Evolutionary conservation across 2,113 vertebrate species (phyloP).

Genomic region (Fregetta grallaria): DNA sequence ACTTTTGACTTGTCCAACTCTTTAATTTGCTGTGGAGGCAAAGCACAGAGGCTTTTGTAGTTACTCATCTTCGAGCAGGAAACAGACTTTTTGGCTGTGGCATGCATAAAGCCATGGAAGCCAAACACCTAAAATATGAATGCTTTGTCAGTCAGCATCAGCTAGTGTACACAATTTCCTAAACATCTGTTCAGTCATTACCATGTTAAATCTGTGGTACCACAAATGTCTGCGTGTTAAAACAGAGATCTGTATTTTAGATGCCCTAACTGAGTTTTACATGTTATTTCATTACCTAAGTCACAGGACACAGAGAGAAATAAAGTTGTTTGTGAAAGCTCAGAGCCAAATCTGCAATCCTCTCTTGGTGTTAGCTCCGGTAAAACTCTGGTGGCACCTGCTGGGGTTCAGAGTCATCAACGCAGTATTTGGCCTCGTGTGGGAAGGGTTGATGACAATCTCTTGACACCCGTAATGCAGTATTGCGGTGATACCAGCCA

Average conservation of each 20-base stretch:
- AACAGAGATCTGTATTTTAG: not conserved
- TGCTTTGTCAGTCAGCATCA: not conserved
- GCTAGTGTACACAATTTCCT: constrained; percentile 16
- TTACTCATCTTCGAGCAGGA: not conserved
- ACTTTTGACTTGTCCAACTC: not conserved
- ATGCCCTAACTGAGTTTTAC: constrained; percentile 6
- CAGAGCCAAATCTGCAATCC: not conserved
- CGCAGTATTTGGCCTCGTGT: not conserved
- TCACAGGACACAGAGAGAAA: not conserved
- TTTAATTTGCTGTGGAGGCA: not conserved
- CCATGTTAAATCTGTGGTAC: not conserved
- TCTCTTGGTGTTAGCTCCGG: not conserved
- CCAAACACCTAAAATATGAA: not conserved
- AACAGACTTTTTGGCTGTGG: not conserved
- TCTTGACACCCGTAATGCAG: accelerated
- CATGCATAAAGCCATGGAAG: not conserved
- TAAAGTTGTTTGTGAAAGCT: not conserved
- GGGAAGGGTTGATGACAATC: not conserved
- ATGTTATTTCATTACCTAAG: not conserved
- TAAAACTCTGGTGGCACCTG: not conserved
- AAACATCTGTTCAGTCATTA: constrained; percentile 34
- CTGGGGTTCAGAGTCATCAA: not conserved
- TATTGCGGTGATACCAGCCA: not conserved
- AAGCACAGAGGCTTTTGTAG: not conserved
- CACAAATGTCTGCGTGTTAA: not conserved